Evolutionary conservation across 2,888 invertebrate genomes (phyloP), one percentile per base, ranked within the genome.

Genomic region (Lepas anatifera): DNA sequence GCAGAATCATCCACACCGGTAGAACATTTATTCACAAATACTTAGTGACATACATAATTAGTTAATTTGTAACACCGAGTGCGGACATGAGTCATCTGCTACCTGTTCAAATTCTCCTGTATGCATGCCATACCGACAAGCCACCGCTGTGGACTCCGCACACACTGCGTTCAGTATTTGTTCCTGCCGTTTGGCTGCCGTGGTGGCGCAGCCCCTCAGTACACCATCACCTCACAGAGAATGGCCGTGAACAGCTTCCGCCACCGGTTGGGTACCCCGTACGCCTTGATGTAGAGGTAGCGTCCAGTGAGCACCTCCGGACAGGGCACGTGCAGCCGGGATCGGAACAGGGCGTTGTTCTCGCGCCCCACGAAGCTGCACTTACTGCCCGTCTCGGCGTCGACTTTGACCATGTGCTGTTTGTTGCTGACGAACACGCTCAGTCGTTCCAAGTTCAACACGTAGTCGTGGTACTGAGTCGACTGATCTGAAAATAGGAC

Each of bases 161-260:
- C n/a, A n/a, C n/a, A n/a, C n/a, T n/a, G n/a, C n/a, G n/a, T n/a
- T n/a, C n/a, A n/a, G n/a, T n/a, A n/a, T n/a, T n/a, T n/a, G n/a
- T n/a, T n/a, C n/a, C n/a, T n/a, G n/a, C n/a, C n/a, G n/a, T n/a
- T n/a, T n/a, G n/a, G n/a, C n/a, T n/a, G n/a, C n/a, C n/a, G n/a
- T n/a, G n/a, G n/a, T n/a, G n/a, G n/a, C n/a, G n/a, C n/a, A n/a
- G n/a, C 41, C 29, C n/a, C 52, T 74, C 67, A 79, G 72, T 82
- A 83, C 35, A 83, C 81, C 77, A 81, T 79, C 13, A 83, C 82
- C 77, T 83, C 83, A 74, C 83, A 83, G 29, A 83, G 76, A 29
- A 83, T 81, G 41, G 82, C 81, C 66, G 81, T 81, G 76, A 83
- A 83, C 25, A 82, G 77, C 66, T 80, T 76, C 72, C 80, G 81